phyloP scores from a whole-genome alignment of 2,888 invertebrate species.

The Caenorhabditis sp. region DNA sequence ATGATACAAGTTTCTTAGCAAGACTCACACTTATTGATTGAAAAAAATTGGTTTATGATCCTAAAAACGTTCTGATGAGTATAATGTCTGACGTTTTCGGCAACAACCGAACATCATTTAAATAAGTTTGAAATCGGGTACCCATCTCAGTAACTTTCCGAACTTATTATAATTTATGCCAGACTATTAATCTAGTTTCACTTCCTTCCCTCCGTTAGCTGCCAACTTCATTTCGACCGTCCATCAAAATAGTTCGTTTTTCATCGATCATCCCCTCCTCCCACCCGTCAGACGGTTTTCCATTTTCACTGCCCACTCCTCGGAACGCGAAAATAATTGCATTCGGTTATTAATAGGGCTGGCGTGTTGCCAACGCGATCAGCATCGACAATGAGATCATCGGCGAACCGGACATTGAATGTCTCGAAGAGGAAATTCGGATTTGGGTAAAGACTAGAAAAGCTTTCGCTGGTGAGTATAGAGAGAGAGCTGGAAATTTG shows the following conservation, averaged over 20 bases:
- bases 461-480: constrained; percentile 56
- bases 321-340: constrained; percentile 41
- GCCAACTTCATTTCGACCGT: constrained; percentile 20
- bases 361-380: constrained; percentile 65
- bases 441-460: constrained; percentile 82
- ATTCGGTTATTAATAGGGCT: constrained; percentile 60
- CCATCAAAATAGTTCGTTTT: constrained; percentile 26
- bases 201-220: constrained; percentile 34
- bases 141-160: too few relatives aligned
- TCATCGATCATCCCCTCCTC: constrained; percentile 30
- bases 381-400: constrained; percentile 83
- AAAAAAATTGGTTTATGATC: too few relatives aligned
- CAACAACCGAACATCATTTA: too few relatives aligned
- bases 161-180: constrained; percentile 9
- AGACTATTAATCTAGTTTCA: constrained; percentile 1
- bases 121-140: too few relatives aligned
- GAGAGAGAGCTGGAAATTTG: not conserved
- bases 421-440: constrained; percentile 82
- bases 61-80: too few relatives aligned
- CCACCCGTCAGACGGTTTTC: constrained; percentile 34
- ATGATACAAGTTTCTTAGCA: too few relatives aligned
- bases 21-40: too few relatives aligned
- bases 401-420: constrained; percentile 83
- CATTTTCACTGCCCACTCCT: not conserved
- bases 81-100: too few relatives aligned